Percentiles rank a stretch among this genome's conserved stretches.
Conservation (phyloP, 2,888 invertebrate genomes). For the Melieria picta region DNA sequence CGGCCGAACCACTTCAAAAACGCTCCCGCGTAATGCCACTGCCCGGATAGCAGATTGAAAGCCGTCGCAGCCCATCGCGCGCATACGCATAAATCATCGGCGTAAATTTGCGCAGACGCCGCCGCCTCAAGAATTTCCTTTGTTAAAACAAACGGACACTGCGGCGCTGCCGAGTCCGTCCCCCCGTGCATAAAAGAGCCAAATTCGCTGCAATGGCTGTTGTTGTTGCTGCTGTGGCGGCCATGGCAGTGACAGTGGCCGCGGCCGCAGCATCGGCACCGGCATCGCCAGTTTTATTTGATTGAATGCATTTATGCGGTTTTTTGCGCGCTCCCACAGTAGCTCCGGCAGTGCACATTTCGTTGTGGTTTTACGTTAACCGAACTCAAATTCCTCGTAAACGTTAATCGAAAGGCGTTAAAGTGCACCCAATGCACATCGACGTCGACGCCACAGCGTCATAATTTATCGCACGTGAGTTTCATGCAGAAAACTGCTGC, state of each 20-base stretch:
- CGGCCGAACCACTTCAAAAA: no score
- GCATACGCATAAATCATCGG: constrained; percentile 58
- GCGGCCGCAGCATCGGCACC: constrained; percentile 5
- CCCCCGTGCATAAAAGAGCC: background rate
- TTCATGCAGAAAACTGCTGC: constrained; percentile 1
- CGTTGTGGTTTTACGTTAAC: constrained; percentile 17
- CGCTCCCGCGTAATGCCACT: no score
- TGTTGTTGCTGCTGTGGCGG: background rate
- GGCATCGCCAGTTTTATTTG: constrained; percentile 20
- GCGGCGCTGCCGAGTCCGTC: background rate
- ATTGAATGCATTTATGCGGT: constrained; percentile 33
- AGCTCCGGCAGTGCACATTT: background rate
- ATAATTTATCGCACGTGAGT: constrained; percentile 25
- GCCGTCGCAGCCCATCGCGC: constrained; percentile 1
- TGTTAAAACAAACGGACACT: constrained; percentile 38
- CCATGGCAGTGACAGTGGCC: background rate
- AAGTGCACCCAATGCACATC: constrained; percentile 29
- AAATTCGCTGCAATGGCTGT: background rate
- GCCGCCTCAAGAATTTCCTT: constrained; percentile 56
- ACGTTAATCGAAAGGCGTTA: constrained; percentile 33
- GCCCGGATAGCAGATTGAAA: constrained; percentile 5
- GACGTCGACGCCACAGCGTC: constrained; percentile 18
- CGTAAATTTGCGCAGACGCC: constrained; percentile 50
- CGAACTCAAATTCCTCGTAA: constrained; percentile 21
- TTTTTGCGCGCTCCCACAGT: constrained; percentile 6